These are phyloP conservation scores for Gila robusta DNA, from an alignment of 2,797 vertebrate species.

Conservation along the genomic window DNA sequence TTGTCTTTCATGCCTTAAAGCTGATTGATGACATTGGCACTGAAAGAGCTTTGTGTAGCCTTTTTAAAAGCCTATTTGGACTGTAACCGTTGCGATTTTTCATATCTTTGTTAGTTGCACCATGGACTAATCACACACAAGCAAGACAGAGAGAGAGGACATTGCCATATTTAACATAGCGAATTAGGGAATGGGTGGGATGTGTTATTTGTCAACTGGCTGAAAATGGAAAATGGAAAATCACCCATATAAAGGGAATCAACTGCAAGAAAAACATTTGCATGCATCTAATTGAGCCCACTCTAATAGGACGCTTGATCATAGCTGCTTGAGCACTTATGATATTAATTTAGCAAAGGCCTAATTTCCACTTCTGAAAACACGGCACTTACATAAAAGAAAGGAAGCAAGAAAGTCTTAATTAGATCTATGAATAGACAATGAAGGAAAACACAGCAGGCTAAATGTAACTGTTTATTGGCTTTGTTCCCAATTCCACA, in stretches of 20 bases:
- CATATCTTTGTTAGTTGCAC: constrained; percentile 17
- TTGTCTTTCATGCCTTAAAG: neutral
- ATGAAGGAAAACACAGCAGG: constrained; percentile 69
- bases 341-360: constrained; percentile 73
- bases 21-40: neutral
- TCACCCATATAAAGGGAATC: constrained; percentile 75
- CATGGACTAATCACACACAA: neutral
- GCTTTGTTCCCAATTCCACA: constrained; percentile 59
- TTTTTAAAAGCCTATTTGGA: constrained; percentile 21
- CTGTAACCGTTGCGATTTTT: neutral
- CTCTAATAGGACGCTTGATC: constrained; percentile 79
- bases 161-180: constrained; percentile 5
- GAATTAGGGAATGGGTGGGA: constrained; percentile 58
- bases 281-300: constrained; percentile 71
- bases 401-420: constrained; percentile 68
- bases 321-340: constrained; percentile 74
- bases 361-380: constrained; percentile 68
- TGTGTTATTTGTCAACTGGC: constrained; percentile 61
- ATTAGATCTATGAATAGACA: constrained; percentile 77
- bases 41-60: neutral
- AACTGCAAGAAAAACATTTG: constrained; percentile 69
- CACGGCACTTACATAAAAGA: constrained; percentile 71
- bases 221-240: constrained; percentile 68
- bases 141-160: neutral
- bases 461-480: constrained; percentile 56